Conservation (phyloP, 2,113 vertebrate genomes). For the Salminus brasiliensis region DNA sequence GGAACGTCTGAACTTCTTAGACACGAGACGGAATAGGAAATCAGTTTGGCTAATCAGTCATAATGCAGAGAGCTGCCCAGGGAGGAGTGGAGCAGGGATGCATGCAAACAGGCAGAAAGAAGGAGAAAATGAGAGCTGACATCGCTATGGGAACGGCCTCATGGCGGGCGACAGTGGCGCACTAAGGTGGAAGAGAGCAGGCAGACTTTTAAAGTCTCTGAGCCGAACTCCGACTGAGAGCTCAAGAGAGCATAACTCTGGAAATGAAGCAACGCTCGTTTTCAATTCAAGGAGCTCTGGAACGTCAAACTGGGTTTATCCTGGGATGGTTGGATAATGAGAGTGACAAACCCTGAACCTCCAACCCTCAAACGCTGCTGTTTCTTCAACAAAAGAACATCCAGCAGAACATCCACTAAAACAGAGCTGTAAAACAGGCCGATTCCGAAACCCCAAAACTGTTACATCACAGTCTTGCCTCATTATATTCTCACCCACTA, state of each 20-base stretch:
- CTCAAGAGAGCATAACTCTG: background rate
- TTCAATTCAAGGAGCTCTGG: too few species aligned
- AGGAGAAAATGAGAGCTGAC: slow-evolving; percentile 57
- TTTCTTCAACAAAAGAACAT: too few species aligned
- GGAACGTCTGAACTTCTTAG: slow-evolving; percentile 37
- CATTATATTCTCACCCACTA: too few species aligned
- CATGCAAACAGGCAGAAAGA: slow-evolving; percentile 52
- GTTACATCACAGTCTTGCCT: too few species aligned
- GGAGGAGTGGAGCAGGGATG: slow-evolving; percentile 41
- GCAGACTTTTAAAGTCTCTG: background rate
- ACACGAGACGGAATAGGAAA: slow-evolving; percentile 39
- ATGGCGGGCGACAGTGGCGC: background rate
- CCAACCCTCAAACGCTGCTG: too few species aligned
- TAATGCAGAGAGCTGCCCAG: slow-evolving; percentile 34
- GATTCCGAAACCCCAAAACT: too few species aligned
- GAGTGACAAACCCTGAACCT: too few species aligned
- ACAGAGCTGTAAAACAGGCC: too few species aligned
- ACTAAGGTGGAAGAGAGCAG: slow-evolving; percentile 8
- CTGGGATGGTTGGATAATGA: too few species aligned
- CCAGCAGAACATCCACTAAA: too few species aligned
- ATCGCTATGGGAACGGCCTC: slow-evolving; percentile 62
- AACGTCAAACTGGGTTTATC: too few species aligned
- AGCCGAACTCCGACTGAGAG: slow-evolving; percentile 9
- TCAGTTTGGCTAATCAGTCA: slow-evolving; percentile 54
- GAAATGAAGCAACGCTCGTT: too few species aligned